Evolutionary conservation across 2,888 invertebrate species (phyloP).

Genomic region (Trissolcus japonicus): DNA sequence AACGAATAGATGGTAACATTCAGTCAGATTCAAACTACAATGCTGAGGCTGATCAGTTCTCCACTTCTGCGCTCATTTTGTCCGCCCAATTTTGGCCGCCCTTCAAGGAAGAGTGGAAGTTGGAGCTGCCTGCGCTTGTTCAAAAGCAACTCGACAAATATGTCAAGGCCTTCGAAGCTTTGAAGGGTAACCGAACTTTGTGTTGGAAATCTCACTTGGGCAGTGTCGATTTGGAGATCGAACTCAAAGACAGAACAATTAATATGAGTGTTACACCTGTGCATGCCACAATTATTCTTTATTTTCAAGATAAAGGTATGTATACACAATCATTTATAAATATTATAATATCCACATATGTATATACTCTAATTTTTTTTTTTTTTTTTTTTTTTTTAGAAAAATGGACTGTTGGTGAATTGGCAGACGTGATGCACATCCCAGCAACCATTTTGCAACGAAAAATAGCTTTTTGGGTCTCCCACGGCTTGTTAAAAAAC

Average conservation of each 20-base stretch:
- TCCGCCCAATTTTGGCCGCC: conserved; percentile 99
- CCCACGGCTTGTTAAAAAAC: conserved; percentile 91
- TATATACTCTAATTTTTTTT: no score
- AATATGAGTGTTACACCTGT: conserved; percentile 93
- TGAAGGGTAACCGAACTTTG: conserved; percentile 94
- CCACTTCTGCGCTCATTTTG: conserved; percentile 91
- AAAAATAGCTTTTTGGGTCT: conserved; percentile 95
- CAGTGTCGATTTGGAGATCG: conserved; percentile 92
- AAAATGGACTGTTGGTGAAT: conserved; percentile 91
- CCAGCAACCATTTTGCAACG: conserved; percentile 89
- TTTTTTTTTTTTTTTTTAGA: no score
- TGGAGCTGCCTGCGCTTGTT: conserved; percentile 89
- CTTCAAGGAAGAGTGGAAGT: conserved; percentile 92
- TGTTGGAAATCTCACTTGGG: conserved; percentile 97
- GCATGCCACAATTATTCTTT: conserved; percentile 94
- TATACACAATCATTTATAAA: background rate
- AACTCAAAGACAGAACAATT: conserved; percentile 87
- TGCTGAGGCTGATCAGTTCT: conserved; percentile 78
- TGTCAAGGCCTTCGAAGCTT: conserved; percentile 92
- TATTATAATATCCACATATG: background rate
- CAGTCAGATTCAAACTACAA: conserved; percentile 83
- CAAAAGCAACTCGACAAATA: conserved; percentile 89
- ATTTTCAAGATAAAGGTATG: conserved; percentile 90
- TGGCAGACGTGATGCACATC: conserved; percentile 91
- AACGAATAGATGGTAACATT: conserved; percentile 91